Conservation (phyloP, 2,113 vertebrate species). For the Pagrus major region DNA sequence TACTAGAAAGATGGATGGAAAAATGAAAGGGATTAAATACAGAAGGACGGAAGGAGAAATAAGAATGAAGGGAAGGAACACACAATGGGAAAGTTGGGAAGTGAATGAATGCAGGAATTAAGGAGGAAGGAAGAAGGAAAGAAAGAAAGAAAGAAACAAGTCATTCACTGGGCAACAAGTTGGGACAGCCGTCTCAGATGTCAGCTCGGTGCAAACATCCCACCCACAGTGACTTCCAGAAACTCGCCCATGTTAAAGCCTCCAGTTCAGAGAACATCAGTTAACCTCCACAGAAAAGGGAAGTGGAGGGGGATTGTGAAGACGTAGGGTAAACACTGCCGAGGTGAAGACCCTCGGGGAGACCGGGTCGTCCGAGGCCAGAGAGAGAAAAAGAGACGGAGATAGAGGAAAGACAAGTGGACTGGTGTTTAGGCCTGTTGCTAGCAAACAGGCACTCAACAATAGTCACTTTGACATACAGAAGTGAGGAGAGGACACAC, state of each 20-base stretch:
- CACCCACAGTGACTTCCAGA: constrained; percentile 12
- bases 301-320: constrained; percentile 38
- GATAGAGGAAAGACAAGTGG: constrained; percentile 35
- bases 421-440: constrained; percentile 63
- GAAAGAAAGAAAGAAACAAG: neutral
- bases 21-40: neutral
- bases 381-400: constrained; percentile 6
- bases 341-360: constrained; percentile 45
- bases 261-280: constrained; percentile 14
- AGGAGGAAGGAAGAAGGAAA: neutral
- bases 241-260: constrained; percentile 13
- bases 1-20: neutral
- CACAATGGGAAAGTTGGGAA: neutral
- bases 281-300: constrained; percentile 13
- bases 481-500: constrained; percentile 9
- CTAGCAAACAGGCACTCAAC: constrained; percentile 62
- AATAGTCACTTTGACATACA: constrained; percentile 53
- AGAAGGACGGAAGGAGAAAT: neutral
- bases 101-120: neutral
- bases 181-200: constrained; percentile 5
- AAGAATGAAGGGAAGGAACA: constrained; percentile 4
- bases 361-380: constrained; percentile 25
- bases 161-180: constrained; percentile 1
- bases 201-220: constrained; percentile 8
- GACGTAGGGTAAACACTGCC: constrained; percentile 40